Base-by-base conservation (phyloP, 2,888 invertebrate species). In the Salpingus planirostris region DNA sequence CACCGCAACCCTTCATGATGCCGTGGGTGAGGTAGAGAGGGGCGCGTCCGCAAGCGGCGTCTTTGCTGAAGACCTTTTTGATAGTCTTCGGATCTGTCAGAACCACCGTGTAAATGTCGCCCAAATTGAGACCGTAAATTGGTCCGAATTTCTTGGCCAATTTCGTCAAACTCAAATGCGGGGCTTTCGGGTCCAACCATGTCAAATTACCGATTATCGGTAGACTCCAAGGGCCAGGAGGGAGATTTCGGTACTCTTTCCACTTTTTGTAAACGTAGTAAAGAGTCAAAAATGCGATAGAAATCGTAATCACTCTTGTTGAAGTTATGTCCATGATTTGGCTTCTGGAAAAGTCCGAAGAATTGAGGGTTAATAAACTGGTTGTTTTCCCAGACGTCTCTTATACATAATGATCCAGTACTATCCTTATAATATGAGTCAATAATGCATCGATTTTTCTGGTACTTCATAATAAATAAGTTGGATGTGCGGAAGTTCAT, bases 1-100 rank as follows among this genome's bases (percentile, higher is more conserved):
- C 63, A 89, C 91, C 91, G 57, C 83, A 79, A 46, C 90, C 89
- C 38, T 81, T 70, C 83, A 90, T 86, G 37, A 90, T 82, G 15
- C 88, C 89, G 55, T 88, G 87, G 0, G 89, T 88, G 26, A 90
- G 62, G 58, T 77, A 86, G 2, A 91, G 70, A 2, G 89, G 88
- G 0, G 90, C 88, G 40, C 86, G 68, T 8, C 85, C 88, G 2
- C 80, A 69, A 44, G 85, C 78, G 2, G 64, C 71, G 21, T 85
- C 83, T 56, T 77, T 79, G 0, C 78, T 70, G 31, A 91, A 75
- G 2, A 81, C 76, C 40, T 82, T 78, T 38, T 80, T 71, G 26
- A 92, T 73, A 30, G 86, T 52, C 29, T 71, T 71, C 5, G 78
- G 76, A 58, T 91, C 88, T 1, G 84, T 74, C 12, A 92, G 54